These are phyloP conservation scores for Oxystoma pomonae DNA, from an alignment of 2,888 invertebrate species.

Conservation along the genomic window DNA sequence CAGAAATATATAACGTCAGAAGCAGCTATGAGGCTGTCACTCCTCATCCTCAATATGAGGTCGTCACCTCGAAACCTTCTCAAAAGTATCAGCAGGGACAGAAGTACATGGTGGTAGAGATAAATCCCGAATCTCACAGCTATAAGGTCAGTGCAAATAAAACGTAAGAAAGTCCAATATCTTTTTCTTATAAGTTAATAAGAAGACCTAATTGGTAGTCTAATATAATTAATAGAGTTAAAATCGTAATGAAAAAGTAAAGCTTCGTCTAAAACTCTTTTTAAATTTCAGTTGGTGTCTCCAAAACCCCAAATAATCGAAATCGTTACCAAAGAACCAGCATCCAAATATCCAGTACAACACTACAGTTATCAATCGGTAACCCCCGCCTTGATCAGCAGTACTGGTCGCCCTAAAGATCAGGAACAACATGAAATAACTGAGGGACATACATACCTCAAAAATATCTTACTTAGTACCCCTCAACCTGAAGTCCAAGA, in stretches of 20 bases:
- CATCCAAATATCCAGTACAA: slow-evolving; percentile 10
- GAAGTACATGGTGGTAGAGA: not conserved
- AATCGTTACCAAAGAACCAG: slow-evolving; percentile 5
- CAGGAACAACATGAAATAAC: not conserved
- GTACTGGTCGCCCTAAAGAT: not conserved
- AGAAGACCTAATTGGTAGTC: no score
- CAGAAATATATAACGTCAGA: not conserved
- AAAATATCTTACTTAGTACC: not conserved
- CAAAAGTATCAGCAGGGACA: not conserved
- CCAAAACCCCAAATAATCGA: slow-evolving; percentile 6
- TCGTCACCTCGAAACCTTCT: not conserved
- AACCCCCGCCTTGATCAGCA: not conserved
- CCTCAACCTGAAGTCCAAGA: not conserved
- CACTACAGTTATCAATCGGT: slow-evolving; percentile 13
- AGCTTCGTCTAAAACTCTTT: no score
- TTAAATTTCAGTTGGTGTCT: slow-evolving; percentile 10
- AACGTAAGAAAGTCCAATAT: no score
- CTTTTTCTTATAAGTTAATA: no score
- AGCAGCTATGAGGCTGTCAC: not conserved
- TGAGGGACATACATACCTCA: not conserved
- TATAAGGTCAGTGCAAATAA: no score
- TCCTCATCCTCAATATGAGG: not conserved
- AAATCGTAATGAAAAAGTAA: no score
- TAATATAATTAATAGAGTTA: no score
- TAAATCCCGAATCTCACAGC: not conserved